Evolutionary conservation across 2,797 vertebrate genomes (phyloP).

Genomic region (Platyrinchus mystaceus): DNA sequence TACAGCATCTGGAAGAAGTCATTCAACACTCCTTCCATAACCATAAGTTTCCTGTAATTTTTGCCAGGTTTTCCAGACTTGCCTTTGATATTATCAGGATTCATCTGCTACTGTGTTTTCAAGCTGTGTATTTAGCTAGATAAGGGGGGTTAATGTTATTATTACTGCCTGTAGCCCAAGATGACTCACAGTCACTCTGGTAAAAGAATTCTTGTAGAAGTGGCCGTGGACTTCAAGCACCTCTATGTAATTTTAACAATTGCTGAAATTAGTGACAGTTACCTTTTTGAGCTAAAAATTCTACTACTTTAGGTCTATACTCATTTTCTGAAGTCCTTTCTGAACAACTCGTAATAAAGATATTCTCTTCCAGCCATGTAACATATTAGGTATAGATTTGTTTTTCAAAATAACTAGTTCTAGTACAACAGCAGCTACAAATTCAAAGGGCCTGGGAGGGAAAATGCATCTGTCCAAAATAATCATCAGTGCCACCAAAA

Average conservation of each 20-base stretch:
- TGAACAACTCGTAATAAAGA: neutral
- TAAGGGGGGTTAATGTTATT: neutral
- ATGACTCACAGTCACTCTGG: neutral
- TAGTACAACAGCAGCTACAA: neutral
- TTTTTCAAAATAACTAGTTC: neutral
- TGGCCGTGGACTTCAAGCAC: neutral
- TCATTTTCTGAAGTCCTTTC: neutral
- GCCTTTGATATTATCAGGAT: neutral
- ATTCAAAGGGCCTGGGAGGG: neutral
- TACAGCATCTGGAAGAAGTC: conserved; percentile 22
- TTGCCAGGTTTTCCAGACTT: conserved; percentile 26
- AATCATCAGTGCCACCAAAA: neutral
- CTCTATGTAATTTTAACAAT: neutral
- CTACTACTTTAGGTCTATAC: neutral
- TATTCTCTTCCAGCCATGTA: neutral
- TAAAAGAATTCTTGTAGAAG: neutral
- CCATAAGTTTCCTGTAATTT: conserved; percentile 20
- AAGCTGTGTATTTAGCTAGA: neutral
- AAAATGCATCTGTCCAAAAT: neutral
- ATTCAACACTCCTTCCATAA: neutral
- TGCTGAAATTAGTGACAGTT: neutral
- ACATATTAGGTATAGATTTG: neutral
- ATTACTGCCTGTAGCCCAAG: neutral
- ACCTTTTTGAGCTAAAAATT: neutral
- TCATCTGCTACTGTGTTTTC: neutral